Evolutionary conservation across 2,888 invertebrate genomes (phyloP).

Genomic region (Drepana falcataria): DNA sequence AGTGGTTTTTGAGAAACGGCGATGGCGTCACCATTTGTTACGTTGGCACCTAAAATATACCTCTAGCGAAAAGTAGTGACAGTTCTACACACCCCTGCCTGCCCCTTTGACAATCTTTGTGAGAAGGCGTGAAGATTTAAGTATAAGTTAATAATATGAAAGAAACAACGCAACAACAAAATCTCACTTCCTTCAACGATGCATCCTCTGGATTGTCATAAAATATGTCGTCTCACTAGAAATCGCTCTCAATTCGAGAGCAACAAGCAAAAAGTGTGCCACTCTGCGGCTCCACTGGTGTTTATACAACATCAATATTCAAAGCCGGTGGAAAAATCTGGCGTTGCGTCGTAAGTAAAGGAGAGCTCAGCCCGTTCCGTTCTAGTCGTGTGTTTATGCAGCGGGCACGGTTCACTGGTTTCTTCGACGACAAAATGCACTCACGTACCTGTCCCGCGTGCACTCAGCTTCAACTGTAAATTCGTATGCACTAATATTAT

Average conservation of each 20-base stretch:
- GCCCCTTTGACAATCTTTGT: too few species aligned
- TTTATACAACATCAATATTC: slow-evolving; percentile 62
- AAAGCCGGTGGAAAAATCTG: slow-evolving; percentile 58
- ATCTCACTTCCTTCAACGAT: not conserved
- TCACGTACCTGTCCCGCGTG: slow-evolving; percentile 54
- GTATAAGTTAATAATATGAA: too few species aligned
- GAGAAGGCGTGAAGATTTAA: too few species aligned
- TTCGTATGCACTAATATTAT: slow-evolving; percentile 54
- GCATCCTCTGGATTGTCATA: slow-evolving; percentile 6
- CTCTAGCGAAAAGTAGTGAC: too few species aligned
- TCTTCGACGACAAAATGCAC: slow-evolving; percentile 74
- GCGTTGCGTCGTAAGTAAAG: slow-evolving; percentile 28
- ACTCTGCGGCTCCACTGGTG: slow-evolving; percentile 26
- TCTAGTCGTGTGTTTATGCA: slow-evolving; percentile 57
- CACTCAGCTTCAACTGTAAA: slow-evolving; percentile 53
- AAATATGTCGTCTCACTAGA: slow-evolving; percentile 17
- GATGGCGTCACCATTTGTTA: too few species aligned
- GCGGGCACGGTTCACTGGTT: slow-evolving; percentile 56
- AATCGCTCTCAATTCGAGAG: slow-evolving; percentile 23
- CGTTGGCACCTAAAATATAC: too few species aligned
- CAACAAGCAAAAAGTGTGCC: slow-evolving; percentile 26
- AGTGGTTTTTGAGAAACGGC: too few species aligned
- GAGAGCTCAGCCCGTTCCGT: slow-evolving; percentile 44
- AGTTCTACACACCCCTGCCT: too few species aligned
- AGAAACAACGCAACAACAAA: not conserved